Percentiles rank a stretch among this genome's conserved stretches.
These are phyloP conservation scores for Drosophila rufa DNA, from an alignment of 1,140 invertebrate species.

Conservation along the genomic window DNA sequence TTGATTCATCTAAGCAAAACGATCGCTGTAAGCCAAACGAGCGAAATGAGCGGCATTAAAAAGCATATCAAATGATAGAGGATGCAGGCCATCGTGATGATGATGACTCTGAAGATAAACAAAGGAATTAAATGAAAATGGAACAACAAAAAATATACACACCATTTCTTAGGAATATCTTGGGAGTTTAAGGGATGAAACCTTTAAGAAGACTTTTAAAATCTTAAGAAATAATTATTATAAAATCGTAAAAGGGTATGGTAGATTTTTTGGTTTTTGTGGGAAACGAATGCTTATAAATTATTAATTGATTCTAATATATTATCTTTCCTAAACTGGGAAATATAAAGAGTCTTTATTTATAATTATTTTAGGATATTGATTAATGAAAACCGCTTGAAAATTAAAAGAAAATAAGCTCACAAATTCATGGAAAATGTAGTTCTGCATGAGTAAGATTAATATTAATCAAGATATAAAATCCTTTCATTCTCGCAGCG, in stretches of 20 bases:
- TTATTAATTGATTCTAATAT: too few species aligned
- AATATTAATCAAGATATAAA: neutral
- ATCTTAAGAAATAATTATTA: neutral
- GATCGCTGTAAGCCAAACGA: constrained; percentile 14
- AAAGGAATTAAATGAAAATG: neutral
- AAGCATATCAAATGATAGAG: constrained; percentile 2
- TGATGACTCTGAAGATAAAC: neutral
- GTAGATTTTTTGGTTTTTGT: too few species aligned
- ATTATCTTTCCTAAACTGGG: too few species aligned
- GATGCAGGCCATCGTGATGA: constrained; percentile 7
- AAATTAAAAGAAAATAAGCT: neutral
- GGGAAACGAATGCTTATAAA: too few species aligned
- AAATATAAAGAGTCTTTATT: too few species aligned
- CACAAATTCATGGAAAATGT: neutral
- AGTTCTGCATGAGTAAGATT: neutral
- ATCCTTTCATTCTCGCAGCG: neutral
- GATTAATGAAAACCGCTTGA: neutral
- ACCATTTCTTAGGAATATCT: neutral
- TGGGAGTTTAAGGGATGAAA: neutral
- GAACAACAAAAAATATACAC: neutral
- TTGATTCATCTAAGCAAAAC: constrained; percentile 24
- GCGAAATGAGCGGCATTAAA: constrained; percentile 6
- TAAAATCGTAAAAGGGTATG: too few species aligned
- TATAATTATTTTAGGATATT: neutral
- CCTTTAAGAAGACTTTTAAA: neutral